These are phyloP conservation scores for Timandra comae DNA, from an alignment of 2,888 invertebrate genomes.

Conservation along the genomic window DNA sequence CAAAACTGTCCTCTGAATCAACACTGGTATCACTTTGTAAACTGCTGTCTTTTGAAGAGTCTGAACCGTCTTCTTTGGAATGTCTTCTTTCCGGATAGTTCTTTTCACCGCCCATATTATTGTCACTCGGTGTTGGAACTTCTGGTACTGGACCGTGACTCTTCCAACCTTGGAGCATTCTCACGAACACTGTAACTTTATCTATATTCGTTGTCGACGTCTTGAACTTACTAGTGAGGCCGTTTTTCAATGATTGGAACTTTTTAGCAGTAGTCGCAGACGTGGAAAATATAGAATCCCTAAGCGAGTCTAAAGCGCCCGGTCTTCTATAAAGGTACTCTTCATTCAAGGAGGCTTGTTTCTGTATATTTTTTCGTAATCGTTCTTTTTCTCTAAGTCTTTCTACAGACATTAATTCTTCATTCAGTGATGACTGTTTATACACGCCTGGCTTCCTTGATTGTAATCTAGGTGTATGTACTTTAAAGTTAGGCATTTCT, in stretches of 20 bases:
- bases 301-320: conserved; percentile 81
- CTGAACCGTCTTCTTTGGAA: conserved; percentile 92
- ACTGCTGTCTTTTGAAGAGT: conserved; percentile 92
- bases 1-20: conserved; percentile 95
- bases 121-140: conserved; percentile 65
- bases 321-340: conserved; percentile 85
- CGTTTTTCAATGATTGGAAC: conserved; percentile 86
- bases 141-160: conserved; percentile 72
- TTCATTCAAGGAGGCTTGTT: conserved; percentile 92
- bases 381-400: conserved; percentile 88
- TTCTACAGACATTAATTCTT: conserved; percentile 92
- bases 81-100: conserved; percentile 80
- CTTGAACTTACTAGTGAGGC: conserved; percentile 89
- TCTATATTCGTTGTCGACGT: conserved; percentile 89
- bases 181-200: conserved; percentile 88
- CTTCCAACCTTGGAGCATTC: conserved; percentile 90
- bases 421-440: conserved; percentile 92
- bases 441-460: conserved; percentile 78
- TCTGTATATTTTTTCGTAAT: conserved; percentile 89
- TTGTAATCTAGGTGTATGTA: conserved; percentile 60
- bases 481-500: conserved; percentile 81
- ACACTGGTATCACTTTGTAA: conserved; percentile 95
- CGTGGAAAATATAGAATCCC: conserved; percentile 84
- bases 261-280: conserved; percentile 83
- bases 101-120: conserved; percentile 62